Conservation (phyloP, 2,888 invertebrate species). For the Margaritifera margaritifera region DNA sequence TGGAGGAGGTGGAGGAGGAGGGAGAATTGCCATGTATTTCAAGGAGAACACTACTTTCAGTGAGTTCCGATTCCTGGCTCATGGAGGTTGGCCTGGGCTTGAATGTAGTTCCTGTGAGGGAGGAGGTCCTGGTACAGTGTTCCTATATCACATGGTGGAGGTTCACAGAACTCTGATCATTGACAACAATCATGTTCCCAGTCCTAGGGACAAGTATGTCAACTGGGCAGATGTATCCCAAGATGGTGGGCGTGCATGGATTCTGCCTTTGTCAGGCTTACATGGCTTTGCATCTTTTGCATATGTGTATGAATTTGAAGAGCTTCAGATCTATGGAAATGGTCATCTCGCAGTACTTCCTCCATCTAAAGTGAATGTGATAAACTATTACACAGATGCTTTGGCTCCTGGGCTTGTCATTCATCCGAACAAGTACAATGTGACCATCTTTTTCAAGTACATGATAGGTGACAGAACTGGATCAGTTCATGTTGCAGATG, state of each 20-base stretch:
- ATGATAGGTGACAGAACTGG: constrained; percentile 65
- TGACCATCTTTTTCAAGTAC: constrained; percentile 57
- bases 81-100: constrained; percentile 45
- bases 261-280: constrained; percentile 52
- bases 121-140: constrained; percentile 59
- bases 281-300: constrained; percentile 46
- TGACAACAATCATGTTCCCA: constrained; percentile 51
- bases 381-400: constrained; percentile 25
- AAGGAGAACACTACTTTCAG: constrained; percentile 53
- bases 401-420: constrained; percentile 20
- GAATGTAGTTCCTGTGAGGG: constrained; percentile 40
- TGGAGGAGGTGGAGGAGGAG: constrained; percentile 54
- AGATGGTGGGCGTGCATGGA: constrained; percentile 58
- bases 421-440: constrained; percentile 29
- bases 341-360: constrained; percentile 55
- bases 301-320: constrained; percentile 50
- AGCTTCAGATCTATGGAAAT: constrained; percentile 61
- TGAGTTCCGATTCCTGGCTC: constrained; percentile 55
- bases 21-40: constrained; percentile 59
- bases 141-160: constrained; percentile 50
- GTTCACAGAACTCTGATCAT: constrained; percentile 56
- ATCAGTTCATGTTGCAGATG: constrained; percentile 50
- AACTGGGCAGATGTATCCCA: constrained; percentile 45
- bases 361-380: constrained; percentile 30
- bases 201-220: constrained; percentile 44